A percentile compares a stretch with the other conserved stretches of the same genome.
These are phyloP conservation scores for Gallinago undulata DNA, from an alignment of 2,113 vertebrate genomes.

Conservation along the genomic window DNA sequence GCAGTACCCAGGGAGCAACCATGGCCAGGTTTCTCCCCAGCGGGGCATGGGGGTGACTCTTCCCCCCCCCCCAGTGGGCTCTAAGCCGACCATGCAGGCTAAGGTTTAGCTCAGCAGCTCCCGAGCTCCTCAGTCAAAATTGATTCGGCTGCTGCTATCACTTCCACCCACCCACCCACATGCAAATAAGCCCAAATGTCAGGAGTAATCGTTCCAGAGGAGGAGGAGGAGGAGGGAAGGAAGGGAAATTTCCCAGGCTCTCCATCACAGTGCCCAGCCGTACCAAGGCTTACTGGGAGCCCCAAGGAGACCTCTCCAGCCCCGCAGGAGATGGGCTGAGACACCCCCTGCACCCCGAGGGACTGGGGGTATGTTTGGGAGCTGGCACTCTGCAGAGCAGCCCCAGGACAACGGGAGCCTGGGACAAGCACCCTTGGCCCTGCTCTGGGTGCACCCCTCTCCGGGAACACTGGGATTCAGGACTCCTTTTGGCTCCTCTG, in stretches of 20 bases:
- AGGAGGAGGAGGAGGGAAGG: background rate
- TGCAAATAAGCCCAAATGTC: slow-evolving; percentile 62
- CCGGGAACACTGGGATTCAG: accelerated
- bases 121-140: slow-evolving; percentile 9
- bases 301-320: background rate
- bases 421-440: accelerated
- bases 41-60: accelerated
- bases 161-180: slow-evolving; percentile 44
- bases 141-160: slow-evolving; percentile 46
- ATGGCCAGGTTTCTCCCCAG: accelerated
- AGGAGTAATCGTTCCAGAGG: background rate
- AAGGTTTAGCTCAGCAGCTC: slow-evolving; percentile 46
- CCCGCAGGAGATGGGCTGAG: background rate
- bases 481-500: accelerated
- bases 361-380: background rate
- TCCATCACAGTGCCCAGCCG: accelerated
- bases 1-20: background rate
- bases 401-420: background rate
- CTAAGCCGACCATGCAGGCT: background rate
- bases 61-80: accelerated
- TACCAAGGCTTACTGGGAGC: background rate
- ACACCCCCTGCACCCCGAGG: background rate
- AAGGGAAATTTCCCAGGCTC: background rate
- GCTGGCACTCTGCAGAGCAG: background rate
- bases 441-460: background rate